Evolutionary conservation across 92 coral and sea anemone genomes (phyloP).

Genomic region (Parazoanthus darwini): DNA sequence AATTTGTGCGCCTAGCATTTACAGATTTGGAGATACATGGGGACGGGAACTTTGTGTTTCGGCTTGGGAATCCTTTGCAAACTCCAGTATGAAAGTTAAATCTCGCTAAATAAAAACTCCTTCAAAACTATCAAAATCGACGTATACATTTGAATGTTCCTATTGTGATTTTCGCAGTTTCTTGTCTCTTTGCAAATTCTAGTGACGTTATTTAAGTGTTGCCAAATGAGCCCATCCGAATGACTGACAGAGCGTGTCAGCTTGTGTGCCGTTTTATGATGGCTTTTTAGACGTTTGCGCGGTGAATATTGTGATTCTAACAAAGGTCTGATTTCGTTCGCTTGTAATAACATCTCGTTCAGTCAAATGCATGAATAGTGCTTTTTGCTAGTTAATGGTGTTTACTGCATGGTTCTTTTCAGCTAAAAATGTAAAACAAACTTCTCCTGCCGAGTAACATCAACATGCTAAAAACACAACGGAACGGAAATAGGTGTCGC

Average conservation of each 20-base stretch:
- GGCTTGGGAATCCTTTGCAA: no score
- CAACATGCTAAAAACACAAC: no score
- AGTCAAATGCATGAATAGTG: neutral
- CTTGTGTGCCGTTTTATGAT: neutral
- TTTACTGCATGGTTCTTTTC: no score
- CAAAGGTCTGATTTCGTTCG: neutral
- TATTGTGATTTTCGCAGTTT: neutral
- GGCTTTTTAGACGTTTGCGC: neutral
- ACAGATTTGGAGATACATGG: no score
- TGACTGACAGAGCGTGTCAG: neutral
- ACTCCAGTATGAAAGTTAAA: no score
- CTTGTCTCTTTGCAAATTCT: neutral
- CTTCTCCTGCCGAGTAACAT: no score
- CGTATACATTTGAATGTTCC: neutral
- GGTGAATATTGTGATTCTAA: neutral
- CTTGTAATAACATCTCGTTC: neutral
- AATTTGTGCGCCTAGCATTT: no score
- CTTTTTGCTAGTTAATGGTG: no score
- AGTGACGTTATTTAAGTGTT: neutral
- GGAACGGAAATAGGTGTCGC: neutral
- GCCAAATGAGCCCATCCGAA: neutral
- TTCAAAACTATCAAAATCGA: neutral
- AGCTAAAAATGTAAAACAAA: no score
- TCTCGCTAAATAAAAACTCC: no score
- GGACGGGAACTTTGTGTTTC: no score